Evolutionary conservation across 2,797 vertebrate species (phyloP).

Genomic region (Pitangus sulphuratus): DNA sequence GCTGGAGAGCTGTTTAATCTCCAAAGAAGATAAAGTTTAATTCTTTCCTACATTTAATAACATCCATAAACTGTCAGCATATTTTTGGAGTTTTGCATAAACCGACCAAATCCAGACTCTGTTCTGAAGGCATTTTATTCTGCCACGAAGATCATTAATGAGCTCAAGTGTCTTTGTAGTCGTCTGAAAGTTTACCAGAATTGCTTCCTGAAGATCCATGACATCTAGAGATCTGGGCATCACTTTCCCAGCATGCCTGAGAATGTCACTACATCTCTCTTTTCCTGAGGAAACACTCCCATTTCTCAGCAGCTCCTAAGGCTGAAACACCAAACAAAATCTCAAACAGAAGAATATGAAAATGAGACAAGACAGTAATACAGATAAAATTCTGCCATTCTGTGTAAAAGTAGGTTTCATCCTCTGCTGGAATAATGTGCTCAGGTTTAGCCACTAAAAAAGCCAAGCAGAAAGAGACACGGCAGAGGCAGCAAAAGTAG

Average conservation of each 20-base stretch:
- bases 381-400: background rate
- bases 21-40: constrained; percentile 52
- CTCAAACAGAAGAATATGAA: background rate
- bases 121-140: background rate
- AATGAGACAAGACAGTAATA: background rate
- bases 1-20: constrained; percentile 35
- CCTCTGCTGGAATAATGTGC: constrained; percentile 3
- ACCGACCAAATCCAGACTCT: background rate
- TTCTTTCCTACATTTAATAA: constrained; percentile 52
- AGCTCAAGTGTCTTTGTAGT: background rate
- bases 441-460: constrained; percentile 34
- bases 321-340: background rate
- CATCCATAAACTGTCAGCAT: background rate
- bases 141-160: background rate
- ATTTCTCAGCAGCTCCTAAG: background rate
- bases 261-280: background rate
- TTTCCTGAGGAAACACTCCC: background rate
- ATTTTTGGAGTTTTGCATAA: background rate
- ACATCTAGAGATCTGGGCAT: background rate
- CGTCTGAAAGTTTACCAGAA: background rate
- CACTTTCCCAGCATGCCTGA: background rate
- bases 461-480: constrained; percentile 8
- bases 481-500: background rate
- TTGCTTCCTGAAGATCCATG: background rate
- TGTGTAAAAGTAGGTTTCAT: constrained; percentile 8